Base-by-base conservation (phyloP, 2,113 vertebrate genomes). In the Sorex fumeus region DNA sequence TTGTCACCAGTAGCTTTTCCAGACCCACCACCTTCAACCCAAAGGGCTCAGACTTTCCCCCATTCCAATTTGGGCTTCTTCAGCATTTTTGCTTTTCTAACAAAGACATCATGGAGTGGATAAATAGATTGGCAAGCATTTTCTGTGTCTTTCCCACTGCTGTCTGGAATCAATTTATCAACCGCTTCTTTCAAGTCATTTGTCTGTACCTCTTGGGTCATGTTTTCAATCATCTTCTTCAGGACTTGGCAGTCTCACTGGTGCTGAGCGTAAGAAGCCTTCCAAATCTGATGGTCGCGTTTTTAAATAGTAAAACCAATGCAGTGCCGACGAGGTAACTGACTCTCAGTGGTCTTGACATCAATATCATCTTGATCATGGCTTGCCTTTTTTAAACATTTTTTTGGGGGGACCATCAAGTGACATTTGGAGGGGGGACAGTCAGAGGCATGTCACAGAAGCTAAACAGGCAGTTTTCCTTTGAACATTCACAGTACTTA, bases 401-500 rank as follows among this genome's bases (percentile, higher is more conserved):
- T 60, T 21, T 60, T 60, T 60, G 18, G 4, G 7, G 47, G 30
- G 57, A 66, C 71, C 15, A 36, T 30, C n/a, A 45, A 69, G 32
- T 40, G 18, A 34, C n/a, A 67, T 83, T 36, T 72, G 99, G 98
- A n/a, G 10, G 99, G 97, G 71, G 8, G 57, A 12, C 13, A 50
- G 99, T 99, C 62, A 99, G 98, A 96, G 99, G 98, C 98, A 99
- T 99, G 88, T 98, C 98, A 15, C 99, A 98, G 97, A 99, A 99
- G 98, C 99, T 99, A 95, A 98, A 99, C 85, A 99, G 98, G 85
- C 98, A 99, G 84, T 36, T 0, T 36, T 18, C 27, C 34, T 40
- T 21, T 53, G 99, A 81, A 99, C 98, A 0, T 99, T 99, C 87
- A 99, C 98, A 0, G 98, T 99, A 90, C 99, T 98, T 87, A 99